These are phyloP conservation scores for Leucoraja erinaceus DNA, from an alignment of 2,113 vertebrate species.

Conservation along the genomic window DNA sequence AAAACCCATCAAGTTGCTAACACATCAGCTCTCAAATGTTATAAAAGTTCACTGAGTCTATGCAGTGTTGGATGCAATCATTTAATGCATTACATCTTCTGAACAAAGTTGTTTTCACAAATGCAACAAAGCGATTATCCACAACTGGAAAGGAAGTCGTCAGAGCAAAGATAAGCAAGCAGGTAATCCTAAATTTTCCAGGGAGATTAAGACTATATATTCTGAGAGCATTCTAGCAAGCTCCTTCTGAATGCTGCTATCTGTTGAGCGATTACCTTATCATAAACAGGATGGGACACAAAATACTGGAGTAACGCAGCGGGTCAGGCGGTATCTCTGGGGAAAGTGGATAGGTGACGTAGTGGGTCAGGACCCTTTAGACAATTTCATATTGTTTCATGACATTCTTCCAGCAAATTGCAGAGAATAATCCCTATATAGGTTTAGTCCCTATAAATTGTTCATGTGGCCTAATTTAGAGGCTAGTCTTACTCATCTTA, in stretches of 20 bases:
- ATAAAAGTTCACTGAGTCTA: no score
- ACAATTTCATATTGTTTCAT: neutral
- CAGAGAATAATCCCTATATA: neutral
- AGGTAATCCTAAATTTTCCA: neutral
- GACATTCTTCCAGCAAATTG: neutral
- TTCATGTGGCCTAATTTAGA: neutral
- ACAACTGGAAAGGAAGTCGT: neutral
- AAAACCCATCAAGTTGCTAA: no score
- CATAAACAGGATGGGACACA: no score
- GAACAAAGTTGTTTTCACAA: neutral
- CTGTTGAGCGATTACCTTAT: neutral
- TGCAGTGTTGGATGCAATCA: no score
- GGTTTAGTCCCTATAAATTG: neutral
- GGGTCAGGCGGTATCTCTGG: no score
- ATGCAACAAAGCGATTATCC: neutral
- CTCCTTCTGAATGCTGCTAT: neutral
- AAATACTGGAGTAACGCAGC: no score
- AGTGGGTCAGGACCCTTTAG: no score
- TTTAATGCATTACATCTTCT: no score
- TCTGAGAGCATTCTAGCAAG: neutral
- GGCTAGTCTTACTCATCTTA: neutral
- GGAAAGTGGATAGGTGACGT: no score
- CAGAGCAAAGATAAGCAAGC: neutral
- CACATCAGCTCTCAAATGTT: no score
- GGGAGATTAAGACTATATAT: neutral